phyloP scores from a whole-genome alignment of 2,888 invertebrate species.

The Tortrix viridana region DNA sequence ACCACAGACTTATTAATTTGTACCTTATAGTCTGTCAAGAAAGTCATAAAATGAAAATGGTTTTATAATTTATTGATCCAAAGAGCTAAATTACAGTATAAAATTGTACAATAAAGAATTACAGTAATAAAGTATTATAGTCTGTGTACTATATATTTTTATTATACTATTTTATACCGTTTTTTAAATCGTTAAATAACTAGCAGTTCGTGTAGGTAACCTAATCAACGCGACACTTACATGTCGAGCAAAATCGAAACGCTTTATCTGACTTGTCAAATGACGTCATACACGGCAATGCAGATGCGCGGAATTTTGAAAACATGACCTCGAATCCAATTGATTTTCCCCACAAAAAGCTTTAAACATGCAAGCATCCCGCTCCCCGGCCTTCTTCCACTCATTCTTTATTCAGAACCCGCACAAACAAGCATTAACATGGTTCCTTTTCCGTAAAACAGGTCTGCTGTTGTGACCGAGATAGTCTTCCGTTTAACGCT shows the following conservation, averaged over 20 bases:
- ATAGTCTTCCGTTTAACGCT: conserved; percentile 3
- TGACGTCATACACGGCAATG: conserved; percentile 51
- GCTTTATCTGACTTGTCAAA: conserved; percentile 21
- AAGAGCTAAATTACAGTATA: too few relatives aligned
- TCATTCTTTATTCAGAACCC: conserved; percentile 14
- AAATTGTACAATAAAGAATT: too few relatives aligned
- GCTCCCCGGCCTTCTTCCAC: neutral
- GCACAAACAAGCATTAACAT: conserved; percentile 19
- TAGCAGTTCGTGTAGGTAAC: too few relatives aligned
- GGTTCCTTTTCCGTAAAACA: neutral
- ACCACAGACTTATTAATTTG: too few relatives aligned
- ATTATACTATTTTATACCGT: too few relatives aligned
- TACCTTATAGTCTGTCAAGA: too few relatives aligned
- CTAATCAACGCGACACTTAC: neutral
- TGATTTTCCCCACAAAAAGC: conserved; percentile 44
- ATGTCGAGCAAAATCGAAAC: conserved; percentile 17
- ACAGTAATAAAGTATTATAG: too few relatives aligned
- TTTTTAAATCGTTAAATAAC: too few relatives aligned
- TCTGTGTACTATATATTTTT: too few relatives aligned
- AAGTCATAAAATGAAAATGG: too few relatives aligned
- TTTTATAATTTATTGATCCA: too few relatives aligned
- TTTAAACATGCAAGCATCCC: conserved; percentile 40
- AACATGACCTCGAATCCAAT: conserved; percentile 42
- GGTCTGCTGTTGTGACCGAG: neutral
- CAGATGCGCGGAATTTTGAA: conserved; percentile 65